Conservation (phyloP, 2,888 invertebrate species). For the Nemoura dubitans region DNA sequence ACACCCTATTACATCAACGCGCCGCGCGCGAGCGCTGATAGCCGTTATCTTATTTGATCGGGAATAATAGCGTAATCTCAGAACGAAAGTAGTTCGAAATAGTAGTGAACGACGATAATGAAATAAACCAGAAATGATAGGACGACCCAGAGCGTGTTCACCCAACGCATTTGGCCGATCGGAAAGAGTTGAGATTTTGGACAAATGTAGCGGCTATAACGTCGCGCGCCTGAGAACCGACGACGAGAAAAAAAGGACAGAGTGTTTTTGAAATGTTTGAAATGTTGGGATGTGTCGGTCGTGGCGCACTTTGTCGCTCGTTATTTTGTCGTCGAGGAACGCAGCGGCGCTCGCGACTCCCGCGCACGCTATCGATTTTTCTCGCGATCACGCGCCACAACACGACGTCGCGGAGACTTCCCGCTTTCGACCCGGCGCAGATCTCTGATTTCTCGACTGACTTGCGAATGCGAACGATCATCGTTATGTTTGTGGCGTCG, state of each 20-base stretch:
- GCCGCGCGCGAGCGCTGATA: background rate
- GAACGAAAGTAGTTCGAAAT: constrained; percentile 27
- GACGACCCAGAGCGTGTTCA: constrained; percentile 8
- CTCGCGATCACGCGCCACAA: background rate
- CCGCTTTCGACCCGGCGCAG: background rate
- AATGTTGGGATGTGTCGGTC: background rate
- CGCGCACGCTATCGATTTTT: background rate
- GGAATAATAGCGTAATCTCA: constrained; percentile 22
- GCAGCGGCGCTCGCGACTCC: background rate
- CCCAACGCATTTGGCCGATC: constrained; percentile 2
- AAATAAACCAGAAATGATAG: constrained; percentile 29
- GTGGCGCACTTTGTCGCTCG: background rate
- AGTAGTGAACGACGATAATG: constrained; percentile 27
- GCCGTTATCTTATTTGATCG: constrained; percentile 3
- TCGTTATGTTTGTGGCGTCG: background rate
- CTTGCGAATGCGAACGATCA: background rate
- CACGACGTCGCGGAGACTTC: background rate
- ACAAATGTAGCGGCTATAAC: background rate
- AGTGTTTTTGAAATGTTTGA: background rate
- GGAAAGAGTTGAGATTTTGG: background rate
- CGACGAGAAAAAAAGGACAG: background rate
- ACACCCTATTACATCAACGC: background rate
- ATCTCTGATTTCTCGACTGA: background rate
- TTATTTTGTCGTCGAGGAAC: background rate
- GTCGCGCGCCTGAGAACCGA: background rate